Evolutionary conservation across 1,140 invertebrate genomes (phyloP), one percentile per base, ranked within the genome.

Genomic region (Lerema accius): DNA sequence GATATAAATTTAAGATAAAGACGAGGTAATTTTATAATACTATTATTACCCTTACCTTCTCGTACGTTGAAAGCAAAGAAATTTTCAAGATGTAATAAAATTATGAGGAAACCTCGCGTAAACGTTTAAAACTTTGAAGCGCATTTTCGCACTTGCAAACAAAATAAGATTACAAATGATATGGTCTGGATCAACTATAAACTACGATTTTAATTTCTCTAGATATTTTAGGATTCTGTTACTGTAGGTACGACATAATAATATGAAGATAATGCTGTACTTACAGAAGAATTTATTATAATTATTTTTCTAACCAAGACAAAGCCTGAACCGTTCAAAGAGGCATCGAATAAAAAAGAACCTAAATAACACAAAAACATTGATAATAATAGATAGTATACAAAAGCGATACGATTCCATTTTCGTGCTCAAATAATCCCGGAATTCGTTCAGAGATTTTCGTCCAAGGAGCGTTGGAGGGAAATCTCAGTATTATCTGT

Each of bases 401-500:
- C 26, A 4, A 32, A 49, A 48, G 26, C 23, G 5, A 28, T 46
- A 49, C 26, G 46, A 49, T 49, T 1, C 9, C 13, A 28, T 49
- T 32, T 6, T 23, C 17, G 43, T 32, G 46, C 19, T 49, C 46
- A 13, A 49, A 49, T 49, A 40, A 40, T 42, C 17, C 16, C 7
- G 23, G 50, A 53, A 53, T 19, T 40, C 35, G 15, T 23, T 23
- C 19, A 10, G 16, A 11, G 43, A 32, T 43, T 56, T 43, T 14
- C 13, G 23, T 15, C 39, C 13, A 51, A 51, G 32, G 11, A 56
- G 23, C 39, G 7, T 55, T 28, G 6, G 19, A 9, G 51, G 23
- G 3, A 56, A 43, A 43, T 32, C 39, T 28, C 11, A 3, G 51
- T 56, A 56, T 56, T 56, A 45, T 45, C 26, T 23, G n/a, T 13